Evolutionary conservation across 2,113 vertebrate species (phyloP), one percentile per base, ranked within the genome.

Genomic region (Sisor rabdophorus): DNA sequence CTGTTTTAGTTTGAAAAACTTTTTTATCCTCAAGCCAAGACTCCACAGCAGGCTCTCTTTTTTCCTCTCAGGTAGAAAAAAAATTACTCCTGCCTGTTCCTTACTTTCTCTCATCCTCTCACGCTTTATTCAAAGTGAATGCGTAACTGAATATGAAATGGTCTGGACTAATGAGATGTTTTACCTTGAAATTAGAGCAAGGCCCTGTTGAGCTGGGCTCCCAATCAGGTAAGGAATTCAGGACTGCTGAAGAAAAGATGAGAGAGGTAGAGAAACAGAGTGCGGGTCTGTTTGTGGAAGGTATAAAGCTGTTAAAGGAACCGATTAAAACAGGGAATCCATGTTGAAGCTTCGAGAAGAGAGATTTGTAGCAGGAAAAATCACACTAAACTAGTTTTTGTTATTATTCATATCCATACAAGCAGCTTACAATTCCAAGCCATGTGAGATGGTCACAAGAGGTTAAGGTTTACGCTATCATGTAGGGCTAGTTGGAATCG

Each of bases 101-200:
- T 80, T 78, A 74, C 75, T 77, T 82, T 81, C 75, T 77, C 74
- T 85, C 82, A 86, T 83, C 87, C 83, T 88, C 80, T 61, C 83
- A 75, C 81, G 78, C 87, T 84, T 86, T 84, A 90, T 89, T 91
- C 90, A 92, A 91, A 91, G 88, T 86, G 89, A 93, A 92, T 91
- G 86, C 87, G 84, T 88, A 89, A 91, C 88, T 92, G 89, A 90
- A 91, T 91, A 89, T 84, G 75, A 90, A 89, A 90, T 89, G 84
- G 87, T 88, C 86, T 85, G 82, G 85, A 83, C 87, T 92, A 92
- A 92, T 91, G 89, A 92, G 88, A 90, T 85, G 59, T 88, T 92
- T 91, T 92, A 89, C 88, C 90, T 92, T 91, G 87, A 90, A 91
- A 90, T 89, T 86, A 84, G 84, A 85, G 80, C 84, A 69, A 86